Evolutionary conservation across 2,113 vertebrate species (phyloP).

Genomic region (Circaetus cinerascens): DNA sequence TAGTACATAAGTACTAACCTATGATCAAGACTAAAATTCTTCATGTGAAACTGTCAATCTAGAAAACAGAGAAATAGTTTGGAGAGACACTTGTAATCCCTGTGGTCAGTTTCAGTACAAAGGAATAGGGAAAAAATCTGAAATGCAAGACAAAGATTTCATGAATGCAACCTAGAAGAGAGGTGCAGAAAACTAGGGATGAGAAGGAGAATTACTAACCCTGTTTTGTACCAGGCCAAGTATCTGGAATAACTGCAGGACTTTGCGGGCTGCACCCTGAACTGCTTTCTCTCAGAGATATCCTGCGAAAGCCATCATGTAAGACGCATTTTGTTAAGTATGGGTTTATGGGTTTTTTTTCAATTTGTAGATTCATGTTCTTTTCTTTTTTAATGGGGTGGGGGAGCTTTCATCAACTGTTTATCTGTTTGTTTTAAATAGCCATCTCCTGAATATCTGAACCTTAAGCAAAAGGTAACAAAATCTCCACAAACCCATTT

Average conservation of each 20-base stretch:
- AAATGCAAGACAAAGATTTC: neutral
- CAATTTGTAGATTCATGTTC: neutral
- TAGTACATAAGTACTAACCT: neutral
- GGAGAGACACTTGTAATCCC: neutral
- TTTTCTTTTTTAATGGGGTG: neutral
- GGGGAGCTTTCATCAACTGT: neutral
- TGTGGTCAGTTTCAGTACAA: neutral
- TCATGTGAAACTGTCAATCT: neutral
- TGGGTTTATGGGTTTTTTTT: too few relatives aligned
- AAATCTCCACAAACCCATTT: neutral
- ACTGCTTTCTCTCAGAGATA: neutral
- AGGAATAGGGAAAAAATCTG: neutral
- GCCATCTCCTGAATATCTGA: neutral
- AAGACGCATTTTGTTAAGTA: neutral
- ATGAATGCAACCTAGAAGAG: neutral
- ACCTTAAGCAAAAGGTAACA: neutral
- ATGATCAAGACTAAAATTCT: neutral
- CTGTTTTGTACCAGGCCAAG: neutral
- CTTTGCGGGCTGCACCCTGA: neutral
- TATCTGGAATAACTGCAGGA: neutral
- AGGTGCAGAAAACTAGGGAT: neutral
- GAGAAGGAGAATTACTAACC: neutral
- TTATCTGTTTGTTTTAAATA: neutral
- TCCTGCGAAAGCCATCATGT: neutral
- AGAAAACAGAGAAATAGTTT: neutral